Percentiles rank a stretch among this genome's conserved stretches.
Conservation (phyloP, 1,140 invertebrate species). For the Amphibalanus amphitrite region DNA sequence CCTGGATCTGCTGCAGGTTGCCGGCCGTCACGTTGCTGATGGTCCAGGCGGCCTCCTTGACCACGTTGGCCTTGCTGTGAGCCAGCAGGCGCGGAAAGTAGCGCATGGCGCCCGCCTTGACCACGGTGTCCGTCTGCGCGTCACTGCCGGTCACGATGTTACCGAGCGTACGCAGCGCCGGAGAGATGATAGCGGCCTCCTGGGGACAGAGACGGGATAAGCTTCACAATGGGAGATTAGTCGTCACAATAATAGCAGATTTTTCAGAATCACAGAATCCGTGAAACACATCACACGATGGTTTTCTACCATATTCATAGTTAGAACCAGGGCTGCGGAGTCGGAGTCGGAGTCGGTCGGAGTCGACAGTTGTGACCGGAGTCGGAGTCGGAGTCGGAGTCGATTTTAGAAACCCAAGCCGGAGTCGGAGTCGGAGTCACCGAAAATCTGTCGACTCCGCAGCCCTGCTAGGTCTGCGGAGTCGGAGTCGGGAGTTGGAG, state of each 20-base stretch:
- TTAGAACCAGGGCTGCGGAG: too few species aligned
- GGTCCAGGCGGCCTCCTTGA: constrained; percentile 71
- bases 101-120: constrained; percentile 56
- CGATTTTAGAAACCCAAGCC: too few species aligned
- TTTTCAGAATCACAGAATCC: too few species aligned
- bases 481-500: too few species aligned
- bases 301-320: too few species aligned
- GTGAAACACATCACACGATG: too few species aligned
- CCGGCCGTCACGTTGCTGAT: constrained; percentile 67
- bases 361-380: too few species aligned
- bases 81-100: constrained; percentile 51
- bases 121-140: constrained; percentile 74
- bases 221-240: constrained; percentile 2
- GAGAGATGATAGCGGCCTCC: constrained; percentile 47
- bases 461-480: too few species aligned
- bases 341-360: too few species aligned
- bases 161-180: constrained; percentile 58
- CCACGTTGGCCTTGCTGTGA: constrained; percentile 54
- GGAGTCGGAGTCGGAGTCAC: too few species aligned
- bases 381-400: too few species aligned
- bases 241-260: constrained; percentile 11
- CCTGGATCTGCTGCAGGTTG: constrained; percentile 51
- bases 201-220: background rate
- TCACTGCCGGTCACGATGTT: constrained; percentile 46
- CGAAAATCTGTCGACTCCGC: too few species aligned